Evolutionary conservation across 2,113 vertebrate genomes (phyloP).

Genomic region (Anolis carolinensis): DNA sequence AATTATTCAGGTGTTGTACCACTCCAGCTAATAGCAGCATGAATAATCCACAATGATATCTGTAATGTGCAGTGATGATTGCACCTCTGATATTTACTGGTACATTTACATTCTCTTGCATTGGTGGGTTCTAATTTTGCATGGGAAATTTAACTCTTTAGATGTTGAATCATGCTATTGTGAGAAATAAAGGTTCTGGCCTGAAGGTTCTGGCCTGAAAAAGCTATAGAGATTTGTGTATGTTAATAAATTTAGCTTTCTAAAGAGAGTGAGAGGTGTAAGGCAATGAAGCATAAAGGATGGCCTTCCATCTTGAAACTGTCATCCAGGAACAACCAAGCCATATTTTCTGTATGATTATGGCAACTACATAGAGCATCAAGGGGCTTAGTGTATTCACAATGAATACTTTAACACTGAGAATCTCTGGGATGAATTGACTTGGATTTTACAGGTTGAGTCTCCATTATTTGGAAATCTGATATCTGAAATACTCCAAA

Average conservation of each 20-base stretch:
- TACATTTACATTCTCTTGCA: slow-evolving; percentile 12
- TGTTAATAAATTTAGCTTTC: background rate
- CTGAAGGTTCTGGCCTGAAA: background rate
- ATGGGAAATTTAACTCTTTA: slow-evolving; percentile 5
- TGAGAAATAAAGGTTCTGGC: background rate
- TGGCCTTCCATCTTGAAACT: background rate
- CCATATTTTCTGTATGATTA: background rate
- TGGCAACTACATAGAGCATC: background rate
- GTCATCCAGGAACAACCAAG: background rate
- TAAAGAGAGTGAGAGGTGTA: background rate
- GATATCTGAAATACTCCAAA: too few species aligned
- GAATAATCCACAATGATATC: slow-evolving; percentile 31
- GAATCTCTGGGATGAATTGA: background rate
- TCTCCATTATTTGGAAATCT: too few species aligned
- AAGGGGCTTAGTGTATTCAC: background rate
- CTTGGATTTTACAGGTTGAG: background rate
- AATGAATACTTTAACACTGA: background rate
- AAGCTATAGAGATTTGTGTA: background rate
- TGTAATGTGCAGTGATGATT: slow-evolving; percentile 28
- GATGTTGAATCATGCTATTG: background rate
- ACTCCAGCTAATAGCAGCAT: slow-evolving; percentile 35
- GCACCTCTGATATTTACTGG: slow-evolving; percentile 23
- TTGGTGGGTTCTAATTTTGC: slow-evolving; percentile 18
- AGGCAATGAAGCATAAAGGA: background rate
- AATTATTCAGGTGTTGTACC: slow-evolving; percentile 40